A percentile compares a stretch with the other conserved stretches of the same genome.
Conservation (phyloP, 2,888 invertebrate species). For the Agriopis marginaria region DNA sequence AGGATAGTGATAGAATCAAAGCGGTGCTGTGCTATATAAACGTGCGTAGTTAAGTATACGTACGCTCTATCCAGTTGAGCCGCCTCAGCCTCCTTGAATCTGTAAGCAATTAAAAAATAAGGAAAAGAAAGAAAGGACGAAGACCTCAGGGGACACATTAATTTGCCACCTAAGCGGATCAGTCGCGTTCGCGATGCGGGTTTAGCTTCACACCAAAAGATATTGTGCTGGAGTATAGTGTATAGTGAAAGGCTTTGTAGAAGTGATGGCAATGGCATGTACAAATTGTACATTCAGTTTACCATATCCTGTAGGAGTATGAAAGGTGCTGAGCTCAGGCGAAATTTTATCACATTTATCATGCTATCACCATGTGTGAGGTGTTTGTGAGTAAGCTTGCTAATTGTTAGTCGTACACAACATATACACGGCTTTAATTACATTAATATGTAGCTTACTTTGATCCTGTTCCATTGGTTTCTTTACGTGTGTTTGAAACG, state of each 20-base stretch:
- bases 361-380: conserved; percentile 73
- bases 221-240: conserved; percentile 69
- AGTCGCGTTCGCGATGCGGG: conserved; percentile 63
- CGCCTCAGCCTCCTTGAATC: conserved; percentile 94
- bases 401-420: conserved; percentile 76
- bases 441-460: conserved; percentile 68
- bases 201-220: conserved; percentile 68
- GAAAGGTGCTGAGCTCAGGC: conserved; percentile 57
- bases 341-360: conserved; percentile 56
- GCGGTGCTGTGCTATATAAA: conserved; percentile 66
- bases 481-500: conserved; percentile 46
- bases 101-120: conserved; percentile 89
- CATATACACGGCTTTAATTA: conserved; percentile 60
- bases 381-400: conserved; percentile 78
- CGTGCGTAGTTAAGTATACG: conserved; percentile 87
- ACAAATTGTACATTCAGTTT: conserved; percentile 39
- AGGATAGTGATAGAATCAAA: conserved; percentile 63
- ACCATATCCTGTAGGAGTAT: conserved; percentile 37
- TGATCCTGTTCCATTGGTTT: conserved; percentile 58
- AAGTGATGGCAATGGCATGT: conserved; percentile 67
- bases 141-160: conserved; percentile 65
- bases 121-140: conserved; percentile 81
- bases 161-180: conserved; percentile 72
- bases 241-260: conserved; percentile 68
- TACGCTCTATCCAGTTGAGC: conserved; percentile 93